Percentiles rank a stretch among this genome's conserved stretches.
These are phyloP conservation scores for Drosophila albomicans DNA, from an alignment of 1,140 invertebrate species.

Conservation along the genomic window DNA sequence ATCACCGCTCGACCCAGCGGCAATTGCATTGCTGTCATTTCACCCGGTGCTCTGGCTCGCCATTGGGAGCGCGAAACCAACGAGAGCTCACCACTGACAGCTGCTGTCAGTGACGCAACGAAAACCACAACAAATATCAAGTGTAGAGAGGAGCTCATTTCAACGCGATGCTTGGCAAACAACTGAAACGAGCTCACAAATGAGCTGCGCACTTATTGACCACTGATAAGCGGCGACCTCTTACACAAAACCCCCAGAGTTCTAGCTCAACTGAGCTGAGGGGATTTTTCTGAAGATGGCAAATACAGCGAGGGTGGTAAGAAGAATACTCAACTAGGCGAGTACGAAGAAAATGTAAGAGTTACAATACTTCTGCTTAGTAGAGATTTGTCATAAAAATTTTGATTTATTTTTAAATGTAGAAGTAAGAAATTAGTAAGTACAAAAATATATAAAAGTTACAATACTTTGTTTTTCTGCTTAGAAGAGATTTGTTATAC, in stretches of 20 bases:
- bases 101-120: constrained; percentile 18
- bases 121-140: constrained; percentile 1
- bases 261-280: constrained; percentile 4
- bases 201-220: constrained; percentile 45
- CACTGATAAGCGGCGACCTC: constrained; percentile 53
- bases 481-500: no score
- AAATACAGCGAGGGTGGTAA: constrained; percentile 7
- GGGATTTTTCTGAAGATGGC: constrained; percentile 46
- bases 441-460: no score
- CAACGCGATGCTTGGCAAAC: constrained; percentile 14
- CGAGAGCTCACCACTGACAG: constrained; percentile 41
- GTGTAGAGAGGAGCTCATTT: constrained; percentile 50
- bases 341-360: no score
- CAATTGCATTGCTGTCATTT: constrained; percentile 79
- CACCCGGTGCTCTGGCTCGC: constrained; percentile 86
- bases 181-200: constrained; percentile 42
- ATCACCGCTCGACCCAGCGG: constrained; percentile 86
- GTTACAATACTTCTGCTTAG: no score
- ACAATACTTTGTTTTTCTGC: no score
- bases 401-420: no score
- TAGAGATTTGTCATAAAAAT: no score
- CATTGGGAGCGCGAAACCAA: constrained; percentile 85
- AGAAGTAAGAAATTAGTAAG: no score
- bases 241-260: constrained; percentile 10
- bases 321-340: background rate